Base-by-base conservation (phyloP, 2,888 invertebrate species). In the Plemyria rubiginata region DNA sequence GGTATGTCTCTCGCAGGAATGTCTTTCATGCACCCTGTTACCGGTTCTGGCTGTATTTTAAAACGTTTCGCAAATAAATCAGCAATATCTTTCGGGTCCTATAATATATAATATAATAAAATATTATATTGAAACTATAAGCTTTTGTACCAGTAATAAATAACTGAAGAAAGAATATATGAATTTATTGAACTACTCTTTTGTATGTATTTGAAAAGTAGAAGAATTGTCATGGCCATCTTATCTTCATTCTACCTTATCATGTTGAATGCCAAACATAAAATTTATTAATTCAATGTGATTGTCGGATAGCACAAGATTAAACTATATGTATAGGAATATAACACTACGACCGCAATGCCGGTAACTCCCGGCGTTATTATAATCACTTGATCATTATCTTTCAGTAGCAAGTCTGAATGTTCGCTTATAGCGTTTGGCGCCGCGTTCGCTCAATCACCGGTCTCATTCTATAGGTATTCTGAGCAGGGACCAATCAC, bases 281-380 rank as follows among this genome's bases (percentile, higher is more conserved):
- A 7, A 43, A 43, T 13, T 15, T n/a, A 38, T 11, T 38, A 9
- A 11, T 38, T 15, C 15, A 43, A 43, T 15, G 15, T 7, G 16
- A 22, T 11, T 38, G 11, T 38, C 11, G 11, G 36, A 0, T 38
- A 38, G 36, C 0, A 8, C 11, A 8, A 38, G 36, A 8, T 29
- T 41, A 52, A 40, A 52, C 28, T 53, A 55, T 40, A n/a, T n/a
- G n/a, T n/a, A 38, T 16, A 60, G 32, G 41, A 54, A 41, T 53
- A 54, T 50, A 54, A 54, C 9, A 43, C n/a, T 38, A 53, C 28
- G 16, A 54, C 41, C 32, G 41, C 54, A 32, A 43, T 50, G 6
- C 54, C 43, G 7, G 15, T 40, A 59, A 13, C 36, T 52, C 36
- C 3, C 0, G 0, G 11, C 36, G 11, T 38, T 38, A 11, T 38